phyloP scores from a whole-genome alignment of 2,888 invertebrate species.

The Cephus pygmeus region DNA sequence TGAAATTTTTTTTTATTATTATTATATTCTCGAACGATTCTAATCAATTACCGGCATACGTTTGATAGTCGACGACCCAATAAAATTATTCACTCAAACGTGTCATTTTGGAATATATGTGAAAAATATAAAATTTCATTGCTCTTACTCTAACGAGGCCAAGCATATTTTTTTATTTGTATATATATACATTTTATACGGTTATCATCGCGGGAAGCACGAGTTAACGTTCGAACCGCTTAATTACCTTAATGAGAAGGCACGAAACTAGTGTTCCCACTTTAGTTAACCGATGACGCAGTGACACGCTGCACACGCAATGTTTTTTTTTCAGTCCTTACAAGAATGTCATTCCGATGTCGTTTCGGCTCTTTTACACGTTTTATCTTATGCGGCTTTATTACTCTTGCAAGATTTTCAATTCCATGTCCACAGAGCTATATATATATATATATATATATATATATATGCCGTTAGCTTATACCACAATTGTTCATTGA shows the following conservation, averaged over 20 bases:
- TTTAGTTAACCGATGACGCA: slow-evolving; percentile 31
- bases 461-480: background rate
- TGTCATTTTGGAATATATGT: too few species aligned
- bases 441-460: too few species aligned
- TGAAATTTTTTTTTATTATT: too few species aligned
- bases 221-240: background rate
- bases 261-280: slow-evolving; percentile 29
- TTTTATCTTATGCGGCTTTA: background rate
- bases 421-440: background rate
- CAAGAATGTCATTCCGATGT: slow-evolving; percentile 12
- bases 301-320: background rate
- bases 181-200: slow-evolving; percentile 7
- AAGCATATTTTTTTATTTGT: background rate
- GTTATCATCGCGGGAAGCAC: background rate
- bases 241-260: slow-evolving; percentile 28
- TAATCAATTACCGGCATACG: background rate
- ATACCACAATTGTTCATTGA: background rate
- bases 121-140: too few species aligned
- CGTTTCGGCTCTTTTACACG: slow-evolving; percentile 15
- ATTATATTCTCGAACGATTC: background rate
- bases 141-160: background rate
- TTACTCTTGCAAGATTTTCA: background rate
- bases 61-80: too few species aligned
- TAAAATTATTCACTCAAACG: background rate
- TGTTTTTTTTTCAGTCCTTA: background rate